Base-by-base conservation (phyloP, 2,888 invertebrate genomes). In the Ctena decussata region DNA sequence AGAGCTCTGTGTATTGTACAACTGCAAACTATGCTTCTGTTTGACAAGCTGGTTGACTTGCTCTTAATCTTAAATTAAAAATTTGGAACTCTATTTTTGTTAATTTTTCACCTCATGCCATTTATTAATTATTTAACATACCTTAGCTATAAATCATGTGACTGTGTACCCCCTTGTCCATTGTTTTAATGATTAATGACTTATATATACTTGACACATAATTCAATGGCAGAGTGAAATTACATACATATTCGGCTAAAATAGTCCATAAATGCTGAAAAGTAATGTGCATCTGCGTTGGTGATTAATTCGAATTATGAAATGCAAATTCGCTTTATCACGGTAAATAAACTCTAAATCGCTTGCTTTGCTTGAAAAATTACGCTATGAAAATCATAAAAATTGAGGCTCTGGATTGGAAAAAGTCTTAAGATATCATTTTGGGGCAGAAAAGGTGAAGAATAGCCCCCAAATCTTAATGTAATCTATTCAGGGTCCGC, bases 301-400 rank as follows among this genome's bases (percentile, higher is more conserved):
- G 60, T 30, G 60, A 60, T 60, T 60, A 60, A 27, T 60, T 60
- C 27, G 27, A 60, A 60, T 60, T 60, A 60, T 60, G 24, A 60
- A 60, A 60, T 60, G 60, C 60, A 60, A 60, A 60, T 60, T 60
- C 60, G 60, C 60, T 60, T 60, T 60, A 60, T 60, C 60, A 60
- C 30, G 30, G 60, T 60, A 60, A 30, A 60, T 60, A 60, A 60
- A 60, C 60, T 27, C 30, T 60, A 60, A 60, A 60, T 60, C 60
- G 60, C 60, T 60, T 60, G 60, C 60, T 27, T 60, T 11, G 60
- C 60, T 60, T 60, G 60, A 60, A 60, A 60, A 60, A 60, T 60
- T 60, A 60, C 60, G 27, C 60, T 60, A 60, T 30, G 60, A 60
- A 60, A 60, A 60, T 60, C 60, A 60, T 60, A 60, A 60, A 41